Evolutionary conservation across 2,888 invertebrate species (phyloP).

Genomic region (Drosophila monieri): DNA sequence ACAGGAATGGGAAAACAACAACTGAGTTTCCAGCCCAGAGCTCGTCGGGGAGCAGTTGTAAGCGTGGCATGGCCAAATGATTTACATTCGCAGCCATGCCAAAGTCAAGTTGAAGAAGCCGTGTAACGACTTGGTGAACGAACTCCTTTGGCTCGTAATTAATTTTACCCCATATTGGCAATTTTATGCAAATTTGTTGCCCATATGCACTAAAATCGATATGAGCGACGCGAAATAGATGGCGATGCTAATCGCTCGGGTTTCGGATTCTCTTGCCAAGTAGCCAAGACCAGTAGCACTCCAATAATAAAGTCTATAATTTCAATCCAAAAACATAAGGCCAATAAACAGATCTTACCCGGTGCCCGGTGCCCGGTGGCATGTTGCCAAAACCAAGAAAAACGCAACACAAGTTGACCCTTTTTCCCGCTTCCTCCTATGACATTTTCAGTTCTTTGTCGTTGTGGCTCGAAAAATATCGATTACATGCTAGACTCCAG

Average conservation of each 20-base stretch:
- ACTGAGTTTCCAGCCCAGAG: no score
- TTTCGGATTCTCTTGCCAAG: constrained; percentile 1
- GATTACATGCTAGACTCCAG: constrained; percentile 73
- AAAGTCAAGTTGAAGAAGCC: constrained; percentile 57
- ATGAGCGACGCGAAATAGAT: constrained; percentile 51
- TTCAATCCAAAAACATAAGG: constrained; percentile 31
- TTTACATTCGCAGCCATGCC: constrained; percentile 79
- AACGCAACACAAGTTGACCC: constrained; percentile 53
- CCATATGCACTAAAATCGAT: constrained; percentile 35
- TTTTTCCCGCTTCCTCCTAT: constrained; percentile 39
- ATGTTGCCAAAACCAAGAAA: constrained; percentile 49
- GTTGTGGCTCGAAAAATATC: constrained; percentile 74
- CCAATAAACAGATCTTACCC: constrained; percentile 40
- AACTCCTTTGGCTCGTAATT: constrained; percentile 55
- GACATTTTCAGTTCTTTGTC: constrained; percentile 51
- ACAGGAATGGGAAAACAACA: constrained; percentile 13
- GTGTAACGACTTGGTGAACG: constrained; percentile 62
- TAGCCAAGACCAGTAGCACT: constrained; percentile 65
- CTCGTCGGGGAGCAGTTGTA: constrained; percentile 42
- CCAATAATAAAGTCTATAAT: constrained; percentile 68
- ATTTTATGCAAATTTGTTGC: constrained; percentile 58
- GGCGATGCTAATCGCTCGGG: constrained; percentile 37
- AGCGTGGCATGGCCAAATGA: constrained; percentile 80
- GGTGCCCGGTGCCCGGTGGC: constrained; percentile 74
- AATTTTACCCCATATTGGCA: constrained; percentile 65